Evolutionary conservation across 2,113 vertebrate genomes (phyloP), one percentile per base, ranked within the genome.

Genomic region (Heterochromis multidens): DNA sequence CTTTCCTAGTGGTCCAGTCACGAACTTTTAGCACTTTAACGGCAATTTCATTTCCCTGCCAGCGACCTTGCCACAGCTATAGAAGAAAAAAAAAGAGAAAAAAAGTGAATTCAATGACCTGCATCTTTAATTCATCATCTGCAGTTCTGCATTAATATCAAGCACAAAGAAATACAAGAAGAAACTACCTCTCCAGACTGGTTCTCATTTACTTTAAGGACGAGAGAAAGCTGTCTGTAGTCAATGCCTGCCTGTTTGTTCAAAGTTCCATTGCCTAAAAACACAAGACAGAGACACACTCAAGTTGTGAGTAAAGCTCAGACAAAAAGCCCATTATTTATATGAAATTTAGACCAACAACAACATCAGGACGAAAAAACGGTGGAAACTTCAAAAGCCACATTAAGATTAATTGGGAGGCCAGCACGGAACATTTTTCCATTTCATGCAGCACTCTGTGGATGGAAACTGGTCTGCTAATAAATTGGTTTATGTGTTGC

Each of bases 221-320:
- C 77, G 56, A 98, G 91, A 82, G 93, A 97, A 77, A 99, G 96
- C 94, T 99, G 98, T 87, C 97, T 98, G 95, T 94, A 98, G 96
- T 99, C 98, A 29, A 99, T 97, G 52, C 98, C 98, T 0, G 98
- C 97, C 0, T 97, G 97, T 95, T 99, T 99, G 93, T 99, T 99
- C 78, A 99, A 96, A 16, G 98, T 99, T 81, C 98, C 98, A 0
- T 99, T 99, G 52, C 98, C 98, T 99, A 79, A 10, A 92, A 61
- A 86, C 62, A 93, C 58, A 81, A 60, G 13, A 80, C 61, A 43
- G 21, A 81, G 14, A 87, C 76, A 77, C 76, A 59, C 37, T 25
- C 70, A 7, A 77, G 37, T 37, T 5, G 61, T 0, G 25, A 62
- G 10, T 80, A n/a, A 79, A 84, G n/a, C 25, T 63, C n/a, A 76